Evolutionary conservation across 1,140 invertebrate species (phyloP), one percentile per base, ranked within the genome.

Genomic region (Teleogryllus occipitalis): DNA sequence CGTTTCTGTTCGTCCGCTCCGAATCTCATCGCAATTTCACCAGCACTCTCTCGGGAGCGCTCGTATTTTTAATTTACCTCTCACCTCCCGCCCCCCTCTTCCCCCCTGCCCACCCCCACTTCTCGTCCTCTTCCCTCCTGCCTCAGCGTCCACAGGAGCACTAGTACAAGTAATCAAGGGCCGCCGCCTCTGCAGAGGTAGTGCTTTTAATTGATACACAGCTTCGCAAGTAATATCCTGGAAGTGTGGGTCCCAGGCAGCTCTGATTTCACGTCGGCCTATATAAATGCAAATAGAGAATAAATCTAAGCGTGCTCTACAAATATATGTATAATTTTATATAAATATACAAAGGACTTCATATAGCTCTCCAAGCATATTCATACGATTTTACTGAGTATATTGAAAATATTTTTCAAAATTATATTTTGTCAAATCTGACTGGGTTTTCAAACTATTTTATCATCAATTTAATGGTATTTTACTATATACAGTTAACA

Each of bases 31-130:
- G 54, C 54, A 65, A 65, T 65, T 65, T 18, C 54, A 65, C 54
- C 10, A 65, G 54, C 10, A 65, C 54, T 65, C 18, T 18, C 54
- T 18, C 54, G 54, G 18, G 54, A 65, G 54, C 18, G 54, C 10
- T 65, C 54, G 54, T 65, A 65, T 65, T 65, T 65, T 65, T 65
- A 65, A 65, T 65, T 65, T 65, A 65, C 54, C 54, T 65, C 54
- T 10, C 54, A 18, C 54, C 54, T 65, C 54, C 18, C 10, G 54
- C 18, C 10, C 54, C 10, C 54, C 54, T 18, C 54, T 18, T 10
- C 10, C 54, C 7, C 10, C 54, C 54, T 18, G 27, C 27, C 5
- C 27, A 1, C 27, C 5, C 27, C 27, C 27, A 39, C 27, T n/a
- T n/a, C n/a, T 39, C 27, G 5, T 5, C 27, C 27, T 39, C 27